These are phyloP conservation scores for Hippocampus abdominalis DNA, from an alignment of 2,113 vertebrate species.

Conservation along the genomic window DNA sequence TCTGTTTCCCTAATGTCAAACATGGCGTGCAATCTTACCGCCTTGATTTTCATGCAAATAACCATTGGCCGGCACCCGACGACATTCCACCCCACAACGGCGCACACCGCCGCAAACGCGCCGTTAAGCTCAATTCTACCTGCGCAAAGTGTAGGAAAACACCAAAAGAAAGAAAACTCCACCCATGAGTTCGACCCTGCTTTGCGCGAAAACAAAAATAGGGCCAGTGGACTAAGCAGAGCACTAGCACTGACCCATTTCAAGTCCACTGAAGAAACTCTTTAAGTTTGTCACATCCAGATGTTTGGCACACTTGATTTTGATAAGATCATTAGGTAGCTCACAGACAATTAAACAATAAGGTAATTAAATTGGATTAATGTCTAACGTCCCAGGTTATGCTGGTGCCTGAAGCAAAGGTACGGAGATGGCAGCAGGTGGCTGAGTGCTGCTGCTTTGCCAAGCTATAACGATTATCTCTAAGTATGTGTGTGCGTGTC, in stretches of 20 bases:
- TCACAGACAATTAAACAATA: conserved; percentile 63
- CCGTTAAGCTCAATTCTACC: no score
- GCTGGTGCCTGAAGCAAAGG: conserved; percentile 35
- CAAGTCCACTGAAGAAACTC: conserved; percentile 7
- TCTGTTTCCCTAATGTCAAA: no score
- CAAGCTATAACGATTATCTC: conserved; percentile 39
- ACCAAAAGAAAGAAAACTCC: no score
- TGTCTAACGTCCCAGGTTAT: conserved; percentile 54
- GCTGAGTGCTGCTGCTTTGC: conserved; percentile 53
- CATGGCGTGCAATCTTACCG: no score
- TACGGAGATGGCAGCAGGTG: conserved; percentile 54
- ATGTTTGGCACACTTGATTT: conserved; percentile 55
- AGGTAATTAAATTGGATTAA: conserved; percentile 59
- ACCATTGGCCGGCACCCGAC: no score
- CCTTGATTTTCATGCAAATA: no score
- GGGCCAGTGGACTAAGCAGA: conserved; percentile 19
- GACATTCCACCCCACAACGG: no score
- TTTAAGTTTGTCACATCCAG: conserved; percentile 50
- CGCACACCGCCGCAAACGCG: no score
- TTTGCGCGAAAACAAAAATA: no score
- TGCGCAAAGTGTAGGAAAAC: no score
- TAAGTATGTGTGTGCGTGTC: conserved; percentile 7
- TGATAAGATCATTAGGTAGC: conserved; percentile 52
- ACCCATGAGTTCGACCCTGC: no score
- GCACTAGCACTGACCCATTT: conserved; percentile 37